Evolutionary conservation across 2,113 vertebrate genomes (phyloP).

Genomic region (western clawed frog (Xenopus tropicalis)): DNA sequence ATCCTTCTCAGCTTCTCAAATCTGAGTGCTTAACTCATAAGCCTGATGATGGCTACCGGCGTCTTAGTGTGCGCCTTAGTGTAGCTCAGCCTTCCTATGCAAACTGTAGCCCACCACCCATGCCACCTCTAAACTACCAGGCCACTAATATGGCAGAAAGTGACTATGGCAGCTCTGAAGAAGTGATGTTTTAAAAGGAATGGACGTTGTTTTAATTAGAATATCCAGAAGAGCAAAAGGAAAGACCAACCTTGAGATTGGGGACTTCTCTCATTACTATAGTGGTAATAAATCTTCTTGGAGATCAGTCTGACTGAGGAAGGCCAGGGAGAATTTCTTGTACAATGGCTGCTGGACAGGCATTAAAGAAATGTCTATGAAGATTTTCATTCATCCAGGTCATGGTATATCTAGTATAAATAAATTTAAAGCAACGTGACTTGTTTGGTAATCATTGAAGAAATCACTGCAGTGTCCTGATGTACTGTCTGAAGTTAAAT

Average conservation of each 20-base stretch:
- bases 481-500: too few relatives aligned
- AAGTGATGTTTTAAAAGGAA: constrained; percentile 87
- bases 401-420: too few relatives aligned
- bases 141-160: constrained; percentile 87
- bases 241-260: too few relatives aligned
- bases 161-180: constrained; percentile 95
- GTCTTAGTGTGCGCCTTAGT: constrained; percentile 85
- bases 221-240: too few relatives aligned
- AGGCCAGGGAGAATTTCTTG: not conserved
- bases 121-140: constrained; percentile 65
- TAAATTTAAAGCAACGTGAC: too few relatives aligned
- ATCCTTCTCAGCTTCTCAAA: constrained; percentile 74
- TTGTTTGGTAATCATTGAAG: too few relatives aligned
- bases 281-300: too few relatives aligned
- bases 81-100: constrained; percentile 88
- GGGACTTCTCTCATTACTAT: too few relatives aligned
- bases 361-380: too few relatives aligned
- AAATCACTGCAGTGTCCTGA: too few relatives aligned
- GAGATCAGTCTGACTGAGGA: too few relatives aligned
- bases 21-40: constrained; percentile 66
- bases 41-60: constrained; percentile 71
- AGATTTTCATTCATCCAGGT: too few relatives aligned
- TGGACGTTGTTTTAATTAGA: not conserved
- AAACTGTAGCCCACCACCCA: constrained; percentile 50
- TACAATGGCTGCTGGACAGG: not conserved